Base-by-base conservation (phyloP, 2,797 vertebrate genomes). In the Karalla daura region DNA sequence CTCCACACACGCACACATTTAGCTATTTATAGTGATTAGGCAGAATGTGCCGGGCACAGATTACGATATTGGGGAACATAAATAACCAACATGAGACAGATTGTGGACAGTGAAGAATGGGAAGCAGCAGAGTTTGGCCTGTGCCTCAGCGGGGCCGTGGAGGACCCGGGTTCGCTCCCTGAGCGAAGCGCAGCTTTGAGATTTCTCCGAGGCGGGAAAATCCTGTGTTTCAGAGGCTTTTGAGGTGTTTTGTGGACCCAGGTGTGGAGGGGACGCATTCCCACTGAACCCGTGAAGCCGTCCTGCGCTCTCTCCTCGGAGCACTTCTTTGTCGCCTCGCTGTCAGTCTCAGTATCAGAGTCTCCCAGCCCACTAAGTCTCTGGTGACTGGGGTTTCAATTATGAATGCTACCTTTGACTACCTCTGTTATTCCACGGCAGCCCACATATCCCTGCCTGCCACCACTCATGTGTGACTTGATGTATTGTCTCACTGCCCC, bases 381-480 rank as follows among this genome's bases (percentile, higher is more conserved):
- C 86, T 58, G 79, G 79, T 85, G 86, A 86, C 83, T 75, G 68
- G 67, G 83, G 81, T 87, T 89, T 90, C 86, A 86, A 88, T 88
- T 87, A 87, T 89, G 86, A 88, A 86, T 77, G 74, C 85, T 89
- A 90, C 85, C 89, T 91, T 86, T 84, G 82, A 86, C 88, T 89
- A 89, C 83, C 85, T 88, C 86, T 78, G 82, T 89, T 88, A 78
- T 90, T 90, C 80, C 4, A 27, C 73, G 1, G 85, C 74, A 73
- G 83, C 86, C 86, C 89, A 79, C 88, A 65, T 87, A 87, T 85
- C 85, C 84, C 90, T 77, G 80, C 82, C 79, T 82, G 86, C 73
- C 89, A 76, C 88, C 89, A 86, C 83, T 92, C 88, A 88, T 90
- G 87, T 88, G 90, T 90, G 86, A 92, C 91, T 90, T 92, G 86